phyloP scores from a whole-genome alignment of 2,113 vertebrate genomes.

The Spermophilus dauricus region DNA sequence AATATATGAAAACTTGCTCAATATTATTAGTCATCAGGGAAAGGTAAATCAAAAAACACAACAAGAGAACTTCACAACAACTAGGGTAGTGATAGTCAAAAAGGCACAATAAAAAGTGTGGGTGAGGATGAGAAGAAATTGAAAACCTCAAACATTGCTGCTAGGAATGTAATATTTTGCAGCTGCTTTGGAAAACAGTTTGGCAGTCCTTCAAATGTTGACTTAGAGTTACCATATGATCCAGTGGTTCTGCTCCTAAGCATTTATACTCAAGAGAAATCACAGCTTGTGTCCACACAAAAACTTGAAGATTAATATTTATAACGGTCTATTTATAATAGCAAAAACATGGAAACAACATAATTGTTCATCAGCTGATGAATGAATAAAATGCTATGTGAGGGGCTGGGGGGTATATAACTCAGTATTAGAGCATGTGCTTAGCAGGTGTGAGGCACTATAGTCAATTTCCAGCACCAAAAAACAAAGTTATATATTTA shows the following conservation, averaged over 20 bases:
- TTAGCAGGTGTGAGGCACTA: neutral
- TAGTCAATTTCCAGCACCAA: neutral
- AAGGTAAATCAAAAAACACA: neutral
- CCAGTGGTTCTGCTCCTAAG: neutral
- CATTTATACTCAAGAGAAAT: neutral
- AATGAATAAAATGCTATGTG: neutral
- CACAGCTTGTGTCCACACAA: neutral
- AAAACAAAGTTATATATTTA: neutral
- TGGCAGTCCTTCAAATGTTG: conserved; percentile 5
- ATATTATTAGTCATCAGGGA: neutral
- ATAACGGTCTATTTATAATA: neutral
- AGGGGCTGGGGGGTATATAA: neutral
- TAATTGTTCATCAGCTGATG: neutral
- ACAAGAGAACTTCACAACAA: neutral
- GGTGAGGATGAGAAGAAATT: neutral
- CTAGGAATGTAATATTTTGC: neutral
- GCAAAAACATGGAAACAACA: neutral
- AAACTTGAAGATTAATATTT: neutral
- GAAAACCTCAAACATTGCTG: neutral
- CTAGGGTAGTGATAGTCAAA: neutral
- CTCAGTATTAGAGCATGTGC: neutral
- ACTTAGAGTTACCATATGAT: neutral
- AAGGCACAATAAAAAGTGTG: neutral
- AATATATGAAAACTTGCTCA: neutral
- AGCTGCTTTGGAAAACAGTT: neutral